Conservation (phyloP, 2,797 vertebrate genomes). For the Rhabdomys pumilio region DNA sequence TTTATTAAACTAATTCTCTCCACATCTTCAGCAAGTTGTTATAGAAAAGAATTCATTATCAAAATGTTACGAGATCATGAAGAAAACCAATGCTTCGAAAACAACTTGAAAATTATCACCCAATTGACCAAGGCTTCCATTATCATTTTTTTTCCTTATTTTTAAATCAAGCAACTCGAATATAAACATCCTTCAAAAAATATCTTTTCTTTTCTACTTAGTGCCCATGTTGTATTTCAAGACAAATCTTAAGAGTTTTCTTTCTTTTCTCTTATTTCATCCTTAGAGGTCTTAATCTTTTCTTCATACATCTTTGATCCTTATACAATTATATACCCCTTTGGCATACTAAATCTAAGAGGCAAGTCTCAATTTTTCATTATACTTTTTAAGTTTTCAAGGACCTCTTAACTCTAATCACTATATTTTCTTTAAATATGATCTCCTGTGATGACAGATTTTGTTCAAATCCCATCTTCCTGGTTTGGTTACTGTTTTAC, state of each 20-base stretch:
- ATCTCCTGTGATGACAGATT: background rate
- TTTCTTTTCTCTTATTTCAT: slow-evolving; percentile 8
- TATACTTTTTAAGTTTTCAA: background rate
- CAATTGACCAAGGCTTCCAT: background rate
- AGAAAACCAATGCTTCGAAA: background rate
- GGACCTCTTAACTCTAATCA: background rate
- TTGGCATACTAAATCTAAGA: background rate
- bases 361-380: background rate
- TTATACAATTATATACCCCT: background rate
- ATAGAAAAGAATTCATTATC: background rate
- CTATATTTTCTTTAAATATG: background rate
- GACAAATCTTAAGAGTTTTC: background rate
- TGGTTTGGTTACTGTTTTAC: background rate
- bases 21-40: background rate
- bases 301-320: background rate
- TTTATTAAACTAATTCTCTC: background rate
- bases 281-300: background rate
- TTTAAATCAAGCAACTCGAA: background rate
- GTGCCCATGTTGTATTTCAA: background rate
- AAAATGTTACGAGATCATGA: background rate
- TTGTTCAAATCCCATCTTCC: background rate
- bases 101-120: background rate
- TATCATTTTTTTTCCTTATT: background rate
- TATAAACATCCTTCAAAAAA: background rate
- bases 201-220: background rate